A percentile compares a stretch with the other conserved stretches of the same genome.
Evolutionary conservation across 2,888 invertebrate genomes (phyloP).

Genomic region (Apodemia hepburni): DNA sequence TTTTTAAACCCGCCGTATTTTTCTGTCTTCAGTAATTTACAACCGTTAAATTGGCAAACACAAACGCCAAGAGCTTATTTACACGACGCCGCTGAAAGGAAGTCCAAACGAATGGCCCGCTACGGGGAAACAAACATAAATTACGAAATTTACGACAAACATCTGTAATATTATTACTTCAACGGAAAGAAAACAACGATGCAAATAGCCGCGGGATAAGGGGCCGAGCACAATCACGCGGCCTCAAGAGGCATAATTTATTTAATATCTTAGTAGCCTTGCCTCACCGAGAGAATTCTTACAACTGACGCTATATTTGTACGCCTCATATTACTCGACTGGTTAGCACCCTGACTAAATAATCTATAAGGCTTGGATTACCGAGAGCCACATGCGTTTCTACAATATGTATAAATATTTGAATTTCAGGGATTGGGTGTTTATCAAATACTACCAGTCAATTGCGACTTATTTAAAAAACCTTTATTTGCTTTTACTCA

Average conservation of each 20-base stretch:
- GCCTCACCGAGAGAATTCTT: too few relatives aligned
- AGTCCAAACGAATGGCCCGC: conserved; percentile 61
- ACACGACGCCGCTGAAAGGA: conserved; percentile 63
- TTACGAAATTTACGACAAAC: conserved; percentile 65
- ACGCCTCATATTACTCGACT: too few relatives aligned
- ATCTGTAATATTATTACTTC: conserved; percentile 57
- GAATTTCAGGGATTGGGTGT: too few relatives aligned
- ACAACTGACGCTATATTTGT: too few relatives aligned
- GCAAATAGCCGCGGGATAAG: conserved; percentile 1
- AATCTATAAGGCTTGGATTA: too few relatives aligned
- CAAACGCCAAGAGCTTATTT: conserved; percentile 63
- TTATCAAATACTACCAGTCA: too few relatives aligned
- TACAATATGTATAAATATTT: too few relatives aligned
- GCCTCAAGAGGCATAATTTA: conserved; percentile 15
- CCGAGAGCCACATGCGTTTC: too few relatives aligned
- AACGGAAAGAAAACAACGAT: conserved; percentile 46
- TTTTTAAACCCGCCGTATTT: neutral
- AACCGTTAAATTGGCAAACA: conserved; percentile 65
- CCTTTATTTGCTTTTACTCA: too few relatives aligned
- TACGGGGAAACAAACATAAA: conserved; percentile 63
- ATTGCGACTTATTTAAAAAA: too few relatives aligned
- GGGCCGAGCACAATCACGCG: conserved; percentile 38
- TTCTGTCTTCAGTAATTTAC: conserved; percentile 62
- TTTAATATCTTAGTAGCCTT: neutral
- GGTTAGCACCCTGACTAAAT: too few relatives aligned